Base-by-base conservation (phyloP, 2,888 invertebrate genomes). In the Andrena praecox region DNA sequence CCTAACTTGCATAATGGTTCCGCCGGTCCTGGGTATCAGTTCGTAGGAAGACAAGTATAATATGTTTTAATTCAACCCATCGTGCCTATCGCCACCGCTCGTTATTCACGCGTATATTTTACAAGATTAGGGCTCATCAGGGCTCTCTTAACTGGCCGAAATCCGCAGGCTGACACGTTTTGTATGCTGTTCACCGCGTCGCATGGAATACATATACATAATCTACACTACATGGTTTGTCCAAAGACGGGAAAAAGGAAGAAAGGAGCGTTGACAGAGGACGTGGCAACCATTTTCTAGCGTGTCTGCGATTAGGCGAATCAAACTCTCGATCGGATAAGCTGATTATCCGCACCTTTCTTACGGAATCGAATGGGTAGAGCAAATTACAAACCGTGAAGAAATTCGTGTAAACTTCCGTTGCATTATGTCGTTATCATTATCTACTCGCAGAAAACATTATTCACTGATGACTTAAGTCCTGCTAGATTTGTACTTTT, bases 41-140 rank as follows among this genome's bases (percentile, higher is more conserved):
- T 35, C 64, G 63, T 70, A 59, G 63, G 63, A 60, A 24, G 63
- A 66, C 29, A 75, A 63, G 63, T 31, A 75, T 76, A 83, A 77
- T 81, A 81, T 72, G 77, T 79, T 84, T 85, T 87, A 87, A 87
- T 86, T 77, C 86, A 74, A 76, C 63, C 50, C 29, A 52, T 71
- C 73, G 66, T 62, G 68, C 42, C 48, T 73, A 59, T 69, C 73
- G 42, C n/a, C 52, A 1, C 56, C 54, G 50, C 63, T 87, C 85
- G 70, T 89, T 89, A 85, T 82, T 87, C 88, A 63, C 68, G 70
- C 67, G 68, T 89, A 89, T 89, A 89, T 89, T 89, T 89, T 59
- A 87, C 64, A 50, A 89, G 88, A 89, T 89, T 89, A 89, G 83
- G 79, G 78, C 72, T 87, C 62, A 80, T 89, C 86, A 89, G 86